These are phyloP conservation scores for Lithophane leautieri DNA, from an alignment of 2,888 invertebrate genomes.

Conservation along the genomic window DNA sequence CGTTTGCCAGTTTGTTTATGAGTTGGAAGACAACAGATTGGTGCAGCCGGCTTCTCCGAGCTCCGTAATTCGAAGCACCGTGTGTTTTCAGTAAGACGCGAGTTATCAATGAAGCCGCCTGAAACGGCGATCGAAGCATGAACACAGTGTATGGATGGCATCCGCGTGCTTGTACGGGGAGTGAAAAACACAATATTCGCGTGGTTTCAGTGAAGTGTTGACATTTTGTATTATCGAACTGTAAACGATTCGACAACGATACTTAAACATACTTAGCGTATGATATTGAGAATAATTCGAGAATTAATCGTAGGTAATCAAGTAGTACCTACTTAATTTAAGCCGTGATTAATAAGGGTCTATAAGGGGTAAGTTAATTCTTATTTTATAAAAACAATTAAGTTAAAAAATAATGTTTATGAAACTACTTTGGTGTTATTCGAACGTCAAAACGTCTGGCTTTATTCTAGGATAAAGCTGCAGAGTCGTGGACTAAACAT, in stretches of 20 bases:
- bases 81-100: constrained; percentile 81
- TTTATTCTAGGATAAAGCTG: not conserved
- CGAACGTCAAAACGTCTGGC: no score
- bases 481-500: not conserved
- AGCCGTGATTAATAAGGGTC: constrained; percentile 40
- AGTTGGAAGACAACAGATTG: constrained; percentile 89
- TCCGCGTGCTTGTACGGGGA: constrained; percentile 36
- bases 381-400: not conserved
- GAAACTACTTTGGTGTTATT: no score
- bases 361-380: constrained; percentile 53
- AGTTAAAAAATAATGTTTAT: not conserved
- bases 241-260: constrained; percentile 63
- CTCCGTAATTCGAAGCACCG: constrained; percentile 77
- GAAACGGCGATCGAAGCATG: constrained; percentile 66
- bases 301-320: constrained; percentile 22
- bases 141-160: constrained; percentile 24
- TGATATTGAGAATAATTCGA: constrained; percentile 43
- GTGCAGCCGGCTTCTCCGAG: constrained; percentile 85
- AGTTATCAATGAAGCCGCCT: constrained; percentile 81
- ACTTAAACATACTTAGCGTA: not conserved
- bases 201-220: constrained; percentile 80
- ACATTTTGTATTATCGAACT: constrained; percentile 70
- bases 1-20: constrained; percentile 88
- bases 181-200: constrained; percentile 58
- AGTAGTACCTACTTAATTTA: constrained; percentile 11